Conservation (phyloP, 2,888 invertebrate species). For the Cyrtodaria siliqua region DNA sequence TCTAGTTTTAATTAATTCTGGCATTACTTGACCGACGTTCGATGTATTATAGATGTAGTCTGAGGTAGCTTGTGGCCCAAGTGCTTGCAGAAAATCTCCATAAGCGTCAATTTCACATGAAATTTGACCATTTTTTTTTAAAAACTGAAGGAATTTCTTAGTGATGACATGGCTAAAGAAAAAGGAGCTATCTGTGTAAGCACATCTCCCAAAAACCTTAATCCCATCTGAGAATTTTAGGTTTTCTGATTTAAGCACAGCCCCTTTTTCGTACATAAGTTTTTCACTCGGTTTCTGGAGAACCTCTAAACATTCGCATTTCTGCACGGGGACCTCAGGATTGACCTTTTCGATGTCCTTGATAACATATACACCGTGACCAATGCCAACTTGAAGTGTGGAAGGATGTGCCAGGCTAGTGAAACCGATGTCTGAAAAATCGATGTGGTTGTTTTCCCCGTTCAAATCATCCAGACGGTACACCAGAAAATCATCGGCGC, state of each 20-base stretch:
- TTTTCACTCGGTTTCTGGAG: slow-evolving; percentile 86
- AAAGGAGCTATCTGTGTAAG: slow-evolving; percentile 87
- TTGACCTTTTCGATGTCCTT: slow-evolving; percentile 69
- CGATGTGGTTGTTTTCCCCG: slow-evolving; percentile 60
- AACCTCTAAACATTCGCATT: slow-evolving; percentile 84
- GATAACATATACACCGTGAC: slow-evolving; percentile 87
- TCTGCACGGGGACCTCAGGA: slow-evolving; percentile 67
- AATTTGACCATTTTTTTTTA: slow-evolving; percentile 78
- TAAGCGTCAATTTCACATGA: slow-evolving; percentile 87
- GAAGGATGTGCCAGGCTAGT: slow-evolving; percentile 87
- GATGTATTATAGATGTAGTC: slow-evolving; percentile 80
- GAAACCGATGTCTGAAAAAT: slow-evolving; percentile 82
- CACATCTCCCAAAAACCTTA: slow-evolving; percentile 68
- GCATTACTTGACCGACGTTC: slow-evolving; percentile 78
- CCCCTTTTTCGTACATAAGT: slow-evolving; percentile 84
- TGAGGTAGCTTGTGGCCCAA: slow-evolving; percentile 82
- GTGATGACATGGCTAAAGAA: slow-evolving; percentile 85
- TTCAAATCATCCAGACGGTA: slow-evolving; percentile 75
- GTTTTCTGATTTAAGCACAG: slow-evolving; percentile 75
- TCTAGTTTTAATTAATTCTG: slow-evolving; percentile 76
- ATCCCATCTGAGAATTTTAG: slow-evolving; percentile 70
- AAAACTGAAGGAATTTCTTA: slow-evolving; percentile 82
- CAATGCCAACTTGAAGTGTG: slow-evolving; percentile 83
- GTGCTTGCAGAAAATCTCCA: slow-evolving; percentile 86
- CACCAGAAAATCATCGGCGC: slow-evolving; percentile 86